These are phyloP conservation scores for Salmo trutta DNA, from an alignment of 2,797 vertebrate genomes.

Conservation along the genomic window DNA sequence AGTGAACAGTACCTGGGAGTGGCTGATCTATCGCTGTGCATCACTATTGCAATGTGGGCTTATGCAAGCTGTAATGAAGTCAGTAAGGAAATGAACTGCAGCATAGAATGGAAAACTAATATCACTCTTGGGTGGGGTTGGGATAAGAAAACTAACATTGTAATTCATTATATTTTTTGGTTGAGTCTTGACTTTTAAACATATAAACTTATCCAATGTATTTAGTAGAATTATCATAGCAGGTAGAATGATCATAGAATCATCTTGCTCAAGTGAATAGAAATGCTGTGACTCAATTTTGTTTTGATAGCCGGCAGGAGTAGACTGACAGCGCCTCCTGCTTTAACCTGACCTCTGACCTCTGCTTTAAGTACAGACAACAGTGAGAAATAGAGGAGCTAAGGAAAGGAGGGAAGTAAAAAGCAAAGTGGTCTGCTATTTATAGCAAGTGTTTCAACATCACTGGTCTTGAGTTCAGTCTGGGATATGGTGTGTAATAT, in stretches of 20 bases:
- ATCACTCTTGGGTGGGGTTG: background rate
- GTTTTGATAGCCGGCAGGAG: too few relatives aligned
- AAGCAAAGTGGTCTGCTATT: background rate
- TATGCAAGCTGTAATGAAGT: background rate
- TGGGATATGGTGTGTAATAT: too few relatives aligned
- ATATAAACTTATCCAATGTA: background rate
- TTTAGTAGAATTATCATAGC: background rate
- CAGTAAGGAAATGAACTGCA: too few relatives aligned
- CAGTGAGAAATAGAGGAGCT: too few relatives aligned
- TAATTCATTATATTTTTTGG: background rate
- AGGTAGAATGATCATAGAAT: background rate
- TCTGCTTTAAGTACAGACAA: too few relatives aligned
- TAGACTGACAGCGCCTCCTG: too few relatives aligned
- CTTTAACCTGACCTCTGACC: too few relatives aligned
- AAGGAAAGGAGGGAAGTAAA: background rate
- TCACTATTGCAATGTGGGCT: background rate
- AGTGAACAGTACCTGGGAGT: too few relatives aligned
- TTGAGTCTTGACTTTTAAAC: background rate
- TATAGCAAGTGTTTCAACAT: too few relatives aligned
- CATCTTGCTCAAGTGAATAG: too few relatives aligned
- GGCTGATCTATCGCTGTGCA: background rate
- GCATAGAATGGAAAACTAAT: background rate
- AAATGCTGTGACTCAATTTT: too few relatives aligned
- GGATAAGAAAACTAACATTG: background rate
- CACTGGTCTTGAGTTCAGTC: too few relatives aligned